These are phyloP conservation scores for Lucilia sericata DNA, from an alignment of 1,140 invertebrate species.

Conservation along the genomic window DNA sequence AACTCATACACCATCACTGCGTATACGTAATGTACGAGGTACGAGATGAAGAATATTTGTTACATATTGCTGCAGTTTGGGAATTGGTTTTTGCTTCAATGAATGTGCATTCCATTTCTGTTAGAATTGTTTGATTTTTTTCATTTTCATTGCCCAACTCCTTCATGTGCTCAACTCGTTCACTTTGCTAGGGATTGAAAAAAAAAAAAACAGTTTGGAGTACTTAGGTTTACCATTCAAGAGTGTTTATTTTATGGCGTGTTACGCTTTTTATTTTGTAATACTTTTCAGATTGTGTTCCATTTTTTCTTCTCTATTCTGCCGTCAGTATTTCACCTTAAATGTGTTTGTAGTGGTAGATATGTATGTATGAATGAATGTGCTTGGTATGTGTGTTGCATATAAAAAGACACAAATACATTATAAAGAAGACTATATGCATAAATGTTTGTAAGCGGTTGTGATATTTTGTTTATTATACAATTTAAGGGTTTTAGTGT, in stretches of 20 bases:
- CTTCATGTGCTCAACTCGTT: too few relatives aligned
- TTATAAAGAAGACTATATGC: neutral
- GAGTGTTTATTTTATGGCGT: slow-evolving; percentile 43
- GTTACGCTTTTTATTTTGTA: slow-evolving; percentile 43
- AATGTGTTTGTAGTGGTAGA: slow-evolving; percentile 18
- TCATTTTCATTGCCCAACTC: neutral
- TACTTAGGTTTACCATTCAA: slow-evolving; percentile 7
- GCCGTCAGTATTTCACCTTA: slow-evolving; percentile 23
- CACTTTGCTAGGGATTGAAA: too few relatives aligned
- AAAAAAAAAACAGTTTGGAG: neutral
- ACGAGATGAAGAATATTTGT: slow-evolving; percentile 49
- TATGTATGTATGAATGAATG: neutral
- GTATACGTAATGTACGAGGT: slow-evolving; percentile 20
- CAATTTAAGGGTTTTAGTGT: neutral
- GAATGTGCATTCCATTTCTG: slow-evolving; percentile 33
- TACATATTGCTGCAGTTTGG: slow-evolving; percentile 67
- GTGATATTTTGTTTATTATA: neutral
- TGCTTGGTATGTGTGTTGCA: neutral
- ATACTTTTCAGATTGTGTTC: slow-evolving; percentile 43
- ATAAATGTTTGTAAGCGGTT: neutral
- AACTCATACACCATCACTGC: neutral
- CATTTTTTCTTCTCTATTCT: slow-evolving; percentile 29
- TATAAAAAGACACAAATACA: neutral
- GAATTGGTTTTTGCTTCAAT: slow-evolving; percentile 58
- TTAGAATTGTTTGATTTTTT: neutral